Evolutionary conservation across 2,888 invertebrate species (phyloP), one percentile per base, ranked within the genome.

Genomic region (Drosophila birchii): DNA sequence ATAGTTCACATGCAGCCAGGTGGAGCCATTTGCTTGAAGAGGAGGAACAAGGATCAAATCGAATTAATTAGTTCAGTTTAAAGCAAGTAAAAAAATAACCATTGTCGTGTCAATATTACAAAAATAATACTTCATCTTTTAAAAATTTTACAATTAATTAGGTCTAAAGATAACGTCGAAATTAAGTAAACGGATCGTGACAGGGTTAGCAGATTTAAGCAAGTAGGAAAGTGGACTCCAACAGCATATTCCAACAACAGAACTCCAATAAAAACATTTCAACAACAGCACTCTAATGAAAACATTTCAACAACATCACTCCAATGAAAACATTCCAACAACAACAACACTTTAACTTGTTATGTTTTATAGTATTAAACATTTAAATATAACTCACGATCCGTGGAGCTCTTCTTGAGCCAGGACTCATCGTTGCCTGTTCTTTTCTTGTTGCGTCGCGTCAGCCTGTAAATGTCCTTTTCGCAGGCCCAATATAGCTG

Each of bases 401-500:
- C 72, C 3, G 49, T 38, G 29, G 78, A n/a, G 32, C 49, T 59
- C 32, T 47, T 55, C 56, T 91, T 89, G 12, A 59, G 29, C 54
- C 71, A 57, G 16, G 71, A 23, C 68, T 86, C 88, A 26, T 68
- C 53, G 26, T 73, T 81, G 26, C 75, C 76, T 7, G 76, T 71
- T 12, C 90, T 80, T 51, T 89, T 86, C 5, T 79, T 90, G 79
- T 91, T 93, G 82, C 94, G 92, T 75, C 94, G 91, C n/a, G 93
- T 92, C 58, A 94, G 79, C 14, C 94, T 92, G 86, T 94, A 95
- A 76, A 95, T 94, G 81, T 95, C 94, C 84, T 95, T 95, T 83
- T 94, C 94, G 79, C 95, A 95, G 23, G 94, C 94, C 94, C 94
- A 94, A 78, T 93, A 94, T 60, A 95, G 90, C 78, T 95, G 94